A percentile compares a stretch with the other conserved stretches of the same genome.
These are phyloP conservation scores for Thaumatotibia leucotreta DNA, from an alignment of 1,140 invertebrate genomes.

Conservation along the genomic window DNA sequence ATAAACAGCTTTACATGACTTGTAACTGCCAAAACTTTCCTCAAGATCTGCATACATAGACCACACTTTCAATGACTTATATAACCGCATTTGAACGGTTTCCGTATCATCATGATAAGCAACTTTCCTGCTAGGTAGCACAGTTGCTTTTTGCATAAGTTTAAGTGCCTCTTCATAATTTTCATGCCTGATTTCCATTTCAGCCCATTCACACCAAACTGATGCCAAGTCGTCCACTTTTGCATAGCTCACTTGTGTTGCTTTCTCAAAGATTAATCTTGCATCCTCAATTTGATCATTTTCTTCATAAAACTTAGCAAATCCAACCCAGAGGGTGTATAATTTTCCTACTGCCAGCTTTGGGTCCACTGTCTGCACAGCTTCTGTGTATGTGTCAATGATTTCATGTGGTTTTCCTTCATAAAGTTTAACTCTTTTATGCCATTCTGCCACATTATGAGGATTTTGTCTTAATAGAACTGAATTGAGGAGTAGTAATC, in stretches of 20 bases:
- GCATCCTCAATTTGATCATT: constrained; percentile 96
- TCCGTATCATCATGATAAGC: constrained; percentile 97
- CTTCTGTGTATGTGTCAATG: constrained; percentile 98
- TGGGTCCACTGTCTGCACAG: constrained; percentile 98
- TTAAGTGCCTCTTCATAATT: constrained; percentile 94
- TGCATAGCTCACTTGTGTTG: constrained; percentile 91
- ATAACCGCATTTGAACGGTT: constrained; percentile 96
- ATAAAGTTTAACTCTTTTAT: constrained; percentile 95
- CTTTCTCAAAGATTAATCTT: constrained; percentile 97
- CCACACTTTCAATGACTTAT: constrained; percentile 99
- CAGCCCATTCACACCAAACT: constrained; percentile 99
- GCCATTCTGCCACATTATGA: constrained; percentile 99
- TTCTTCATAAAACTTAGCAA: constrained; percentile 99
- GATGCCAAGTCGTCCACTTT: constrained; percentile 98
- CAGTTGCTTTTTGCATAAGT: constrained; percentile 95
- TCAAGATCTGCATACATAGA: constrained; percentile 99
- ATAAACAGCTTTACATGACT: constrained; percentile 98
- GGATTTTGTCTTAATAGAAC: constrained; percentile 98
- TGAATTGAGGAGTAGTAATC: constrained; percentile 95
- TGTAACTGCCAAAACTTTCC: constrained; percentile 98
- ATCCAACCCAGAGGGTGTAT: constrained; percentile 96
- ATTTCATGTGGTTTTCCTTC: constrained; percentile 97
- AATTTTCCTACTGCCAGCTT: constrained; percentile 97
- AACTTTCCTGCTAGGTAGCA: constrained; percentile 93
- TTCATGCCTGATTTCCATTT: constrained; percentile 98